Evolutionary conservation across 2,888 invertebrate species (phyloP).

Genomic region (Cheilosia vernalis): DNA sequence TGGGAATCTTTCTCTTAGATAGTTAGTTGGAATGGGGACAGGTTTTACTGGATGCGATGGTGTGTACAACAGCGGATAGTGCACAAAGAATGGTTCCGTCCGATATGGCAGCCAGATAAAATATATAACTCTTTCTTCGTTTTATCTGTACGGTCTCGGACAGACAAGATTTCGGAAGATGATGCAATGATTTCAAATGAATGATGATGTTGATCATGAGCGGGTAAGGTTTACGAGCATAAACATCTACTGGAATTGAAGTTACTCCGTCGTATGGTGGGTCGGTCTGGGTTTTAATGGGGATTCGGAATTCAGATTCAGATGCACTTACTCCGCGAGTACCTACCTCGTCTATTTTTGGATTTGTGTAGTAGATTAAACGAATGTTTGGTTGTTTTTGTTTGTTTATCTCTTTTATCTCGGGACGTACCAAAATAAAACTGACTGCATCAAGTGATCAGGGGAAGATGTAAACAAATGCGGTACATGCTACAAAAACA

Average conservation of each 20-base stretch:
- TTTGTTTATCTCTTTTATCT: conserved; percentile 17
- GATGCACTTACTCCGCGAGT: too few species aligned
- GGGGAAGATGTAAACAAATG: conserved; percentile 20
- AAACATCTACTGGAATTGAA: conserved; percentile 69
- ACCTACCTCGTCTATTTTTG: conserved; percentile 46
- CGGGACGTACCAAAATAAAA: conserved; percentile 25
- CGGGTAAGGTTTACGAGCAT: conserved; percentile 64
- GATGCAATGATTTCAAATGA: conserved; percentile 68
- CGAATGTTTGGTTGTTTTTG: conserved; percentile 31
- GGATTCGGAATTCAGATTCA: not conserved
- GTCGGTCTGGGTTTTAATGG: not conserved
- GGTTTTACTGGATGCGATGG: conserved; percentile 56
- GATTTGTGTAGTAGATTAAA: conserved; percentile 5
- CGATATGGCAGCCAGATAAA: conserved; percentile 59
- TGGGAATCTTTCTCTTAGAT: conserved; percentile 39
- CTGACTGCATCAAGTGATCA: not conserved
- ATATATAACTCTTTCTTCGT: conserved; percentile 62
- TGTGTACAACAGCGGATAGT: conserved; percentile 43
- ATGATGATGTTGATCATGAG: conserved; percentile 69
- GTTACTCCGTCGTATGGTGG: conserved; percentile 8
- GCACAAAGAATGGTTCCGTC: conserved; percentile 64
- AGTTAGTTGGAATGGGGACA: conserved; percentile 47
- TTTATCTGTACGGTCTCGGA: conserved; percentile 42
- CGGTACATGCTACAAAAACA: not conserved
- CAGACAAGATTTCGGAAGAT: conserved; percentile 68